Evolutionary conservation across 2,797 vertebrate genomes (phyloP).

Genomic region (Tragelaphus oryx): DNA sequence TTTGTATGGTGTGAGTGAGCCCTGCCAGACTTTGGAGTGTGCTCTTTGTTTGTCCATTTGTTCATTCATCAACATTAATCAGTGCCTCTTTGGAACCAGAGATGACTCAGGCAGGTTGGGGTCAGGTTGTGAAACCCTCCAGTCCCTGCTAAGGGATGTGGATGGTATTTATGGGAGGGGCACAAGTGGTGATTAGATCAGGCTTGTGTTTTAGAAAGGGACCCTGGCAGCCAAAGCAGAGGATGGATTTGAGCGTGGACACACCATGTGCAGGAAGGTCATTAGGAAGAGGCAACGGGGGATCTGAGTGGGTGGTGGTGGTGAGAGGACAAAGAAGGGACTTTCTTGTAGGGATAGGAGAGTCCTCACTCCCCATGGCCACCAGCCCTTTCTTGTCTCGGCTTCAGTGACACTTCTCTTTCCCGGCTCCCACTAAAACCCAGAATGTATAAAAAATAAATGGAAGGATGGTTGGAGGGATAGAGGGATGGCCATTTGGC

Average conservation of each 20-base stretch:
- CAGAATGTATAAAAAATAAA: not conserved
- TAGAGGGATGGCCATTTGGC: not conserved
- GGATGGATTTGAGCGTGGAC: not conserved
- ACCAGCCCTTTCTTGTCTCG: not conserved
- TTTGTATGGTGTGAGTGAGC: not conserved
- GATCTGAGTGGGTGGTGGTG: not conserved
- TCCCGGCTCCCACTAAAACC: not conserved
- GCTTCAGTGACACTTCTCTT: not conserved
- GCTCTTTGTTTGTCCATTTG: not conserved
- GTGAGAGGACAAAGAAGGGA: not conserved
- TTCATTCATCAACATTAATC: not conserved
- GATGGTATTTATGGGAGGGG: not conserved
- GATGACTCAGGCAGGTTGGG: not conserved
- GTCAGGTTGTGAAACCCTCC: not conserved
- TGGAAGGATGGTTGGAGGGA: not conserved
- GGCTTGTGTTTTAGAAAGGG: constrained; percentile 15
- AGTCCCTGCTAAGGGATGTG: not conserved
- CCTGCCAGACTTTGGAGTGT: not conserved
- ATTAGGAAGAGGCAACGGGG: not conserved
- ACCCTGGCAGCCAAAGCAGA: not conserved
- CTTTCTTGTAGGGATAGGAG: not conserved
- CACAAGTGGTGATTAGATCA: not conserved
- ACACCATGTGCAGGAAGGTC: not conserved
- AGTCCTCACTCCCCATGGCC: not conserved
- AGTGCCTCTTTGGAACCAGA: not conserved